Evolutionary conservation across 2,888 invertebrate genomes (phyloP), one percentile per base, ranked within the genome.

Genomic region (Oxytorus armatus): DNA sequence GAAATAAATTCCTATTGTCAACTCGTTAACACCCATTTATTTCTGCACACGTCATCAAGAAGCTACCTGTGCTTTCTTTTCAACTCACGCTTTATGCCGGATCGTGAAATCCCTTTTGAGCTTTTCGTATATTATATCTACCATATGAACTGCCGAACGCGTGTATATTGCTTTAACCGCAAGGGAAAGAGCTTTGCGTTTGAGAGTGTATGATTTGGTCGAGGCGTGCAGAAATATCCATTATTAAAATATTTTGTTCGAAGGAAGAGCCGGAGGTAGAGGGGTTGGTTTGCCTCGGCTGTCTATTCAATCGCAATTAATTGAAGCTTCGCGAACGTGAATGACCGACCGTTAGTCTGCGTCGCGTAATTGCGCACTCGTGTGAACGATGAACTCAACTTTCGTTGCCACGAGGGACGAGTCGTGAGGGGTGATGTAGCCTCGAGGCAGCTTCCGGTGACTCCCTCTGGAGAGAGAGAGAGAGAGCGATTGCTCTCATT

Each of bases 311-410:
- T 82, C 72, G 83, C 83, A 85, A 86, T 86, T 86, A 86, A 86
- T 86, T 84, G 82, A 81, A 86, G 85, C 83, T 69, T 36, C 82
- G 84, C 74, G 76, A 82, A 80, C 57, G 61, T 18, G 57, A 42
- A 74, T 51, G 59, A 39, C 76, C 82, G 55, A 80, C 81, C 79
- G 83, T 77, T 59, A 75, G 72, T 61, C 59, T 25, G 79, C 68
- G n/a, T 47, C 53, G 61, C 83, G 83, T 86, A 86, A 86, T 85
- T 85, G 84, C 83, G 82, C 77, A 83, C 85, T 85, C 83, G 82
- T 77, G 82, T 82, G 79, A 81, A 59, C 76, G 69, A 74, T 82
- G 70, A 77, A 82, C 79, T 82, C 77, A 70, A 55, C 70, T 76
- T 66, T 44, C 44, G 33, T 61, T 23, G 70, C 18, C n/a, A 51